A percentile compares a stretch with the other conserved stretches of the same genome.
These are phyloP conservation scores for Saccostrea glomerata DNA, from an alignment of 1,140 invertebrate genomes.

Conservation along the genomic window DNA sequence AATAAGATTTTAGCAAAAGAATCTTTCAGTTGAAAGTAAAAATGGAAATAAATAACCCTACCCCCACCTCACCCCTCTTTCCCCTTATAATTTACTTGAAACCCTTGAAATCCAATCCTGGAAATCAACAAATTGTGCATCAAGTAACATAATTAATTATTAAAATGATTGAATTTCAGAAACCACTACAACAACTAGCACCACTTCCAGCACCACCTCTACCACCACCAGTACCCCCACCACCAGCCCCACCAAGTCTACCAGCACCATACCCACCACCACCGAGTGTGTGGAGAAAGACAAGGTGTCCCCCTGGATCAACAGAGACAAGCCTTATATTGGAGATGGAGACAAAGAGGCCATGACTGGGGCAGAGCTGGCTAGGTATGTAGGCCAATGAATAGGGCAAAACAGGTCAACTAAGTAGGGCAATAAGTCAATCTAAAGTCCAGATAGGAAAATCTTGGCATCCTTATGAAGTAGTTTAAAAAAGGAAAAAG, in stretches of 20 bases:
- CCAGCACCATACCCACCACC: constrained; percentile 41
- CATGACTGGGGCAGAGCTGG: constrained; percentile 49
- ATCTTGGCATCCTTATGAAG: no score
- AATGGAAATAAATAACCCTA: no score
- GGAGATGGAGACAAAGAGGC: constrained; percentile 54
- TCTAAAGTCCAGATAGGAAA: no score
- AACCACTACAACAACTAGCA: constrained; percentile 30
- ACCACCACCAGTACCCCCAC: constrained; percentile 48
- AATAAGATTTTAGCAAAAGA: no score
- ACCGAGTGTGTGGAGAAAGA: constrained; percentile 36
- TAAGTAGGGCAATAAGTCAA: background rate
- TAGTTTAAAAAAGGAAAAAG: no score
- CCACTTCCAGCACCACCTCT: constrained; percentile 39
- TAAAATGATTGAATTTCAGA: no score
- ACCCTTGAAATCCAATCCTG: no score
- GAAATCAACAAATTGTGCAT: no score
- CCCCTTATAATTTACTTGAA: no score
- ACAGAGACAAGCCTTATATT: constrained; percentile 52
- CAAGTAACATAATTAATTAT: no score
- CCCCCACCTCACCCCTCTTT: no score
- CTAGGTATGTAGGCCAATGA: constrained; percentile 13
- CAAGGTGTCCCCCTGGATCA: constrained; percentile 56
- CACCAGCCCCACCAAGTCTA: constrained; percentile 1
- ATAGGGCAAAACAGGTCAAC: background rate
- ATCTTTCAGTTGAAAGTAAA: no score